phyloP scores from a whole-genome alignment of 2,888 invertebrate species.

The Phalera bucephala region DNA sequence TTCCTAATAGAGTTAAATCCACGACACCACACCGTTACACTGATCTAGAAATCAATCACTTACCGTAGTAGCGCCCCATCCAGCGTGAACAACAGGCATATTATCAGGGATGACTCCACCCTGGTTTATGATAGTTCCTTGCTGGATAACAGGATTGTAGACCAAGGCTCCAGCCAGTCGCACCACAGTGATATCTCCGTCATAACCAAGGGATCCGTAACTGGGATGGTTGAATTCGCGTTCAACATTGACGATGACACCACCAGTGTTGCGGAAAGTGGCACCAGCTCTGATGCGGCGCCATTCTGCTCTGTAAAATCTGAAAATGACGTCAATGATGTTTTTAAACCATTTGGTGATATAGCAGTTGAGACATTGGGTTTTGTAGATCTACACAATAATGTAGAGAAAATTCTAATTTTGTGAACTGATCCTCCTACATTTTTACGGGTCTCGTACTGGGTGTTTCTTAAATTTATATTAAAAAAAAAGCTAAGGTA shows the following conservation, averaged over 20 bases:
- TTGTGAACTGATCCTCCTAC: too few relatives aligned
- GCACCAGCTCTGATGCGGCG: slow-evolving; percentile 56
- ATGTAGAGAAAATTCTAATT: too few relatives aligned
- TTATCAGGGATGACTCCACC: slow-evolving; percentile 11
- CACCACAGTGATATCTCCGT: slow-evolving; percentile 50
- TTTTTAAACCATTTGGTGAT: too few relatives aligned
- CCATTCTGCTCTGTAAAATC: slow-evolving; percentile 24
- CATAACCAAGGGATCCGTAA: slow-evolving; percentile 18
- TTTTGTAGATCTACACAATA: too few relatives aligned
- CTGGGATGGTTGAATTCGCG: slow-evolving; percentile 32
- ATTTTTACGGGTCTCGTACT: too few relatives aligned
- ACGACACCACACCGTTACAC: too few relatives aligned
- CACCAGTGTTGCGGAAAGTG: slow-evolving; percentile 47
- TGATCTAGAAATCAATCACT: too few relatives aligned
- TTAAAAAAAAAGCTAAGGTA: too few relatives aligned
- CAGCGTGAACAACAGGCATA: slow-evolving; percentile 20
- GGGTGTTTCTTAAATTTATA: too few relatives aligned
- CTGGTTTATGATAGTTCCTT: slow-evolving; percentile 13
- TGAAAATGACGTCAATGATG: too few relatives aligned
- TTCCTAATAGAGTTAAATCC: too few relatives aligned
- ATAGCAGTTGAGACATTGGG: too few relatives aligned
- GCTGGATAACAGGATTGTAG: slow-evolving; percentile 6
- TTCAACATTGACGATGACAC: slow-evolving; percentile 23
- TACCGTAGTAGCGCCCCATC: slow-evolving; percentile 33
- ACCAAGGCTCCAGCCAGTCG: slow-evolving; percentile 18